Evolutionary conservation across 1,140 invertebrate genomes (phyloP), one percentile per base, ranked within the genome.

Genomic region (Hycleus cichorii): DNA sequence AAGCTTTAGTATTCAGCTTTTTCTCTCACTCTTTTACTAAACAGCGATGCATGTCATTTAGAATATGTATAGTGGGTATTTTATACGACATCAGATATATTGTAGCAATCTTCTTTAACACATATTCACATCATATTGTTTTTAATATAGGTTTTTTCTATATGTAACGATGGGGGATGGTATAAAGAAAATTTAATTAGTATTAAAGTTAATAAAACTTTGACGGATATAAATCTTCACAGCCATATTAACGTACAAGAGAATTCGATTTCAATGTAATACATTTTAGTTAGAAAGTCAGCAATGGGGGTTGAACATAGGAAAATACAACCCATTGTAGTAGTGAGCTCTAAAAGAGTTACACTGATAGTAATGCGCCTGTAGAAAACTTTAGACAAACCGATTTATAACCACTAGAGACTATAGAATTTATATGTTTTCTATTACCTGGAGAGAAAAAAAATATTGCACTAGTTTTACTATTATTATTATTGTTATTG

Each of bases 61-160:
- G 57, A 58, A 58, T 58, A 58, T 58, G 57, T 58, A 58, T 58
- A 51, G 57, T 5, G 32, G 57, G 49, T 58, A 46, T 51, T 58
- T 58, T 58, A 58, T 51, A 49, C 24, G 51, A 45, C 49, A 50
- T 51, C 47, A 51, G 47, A 58, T 47, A 58, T 58, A 58, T 58
- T 52, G 57, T 52, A 48, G 51, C 24, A 45, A 45, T 6, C 44
- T 53, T 53, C 46, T 53, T 53, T 27, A 26, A 42, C 51, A 53
- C 38, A 53, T 46, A 53, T 32, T 32, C 32, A 32, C 32, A 32
- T 32, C 32, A 5, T 1, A 32, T 32, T 32, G 32, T 32, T 32
- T 32, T 5, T 32, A 0, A 32, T 2, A 32, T 32, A 32, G 32
- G 4, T 32, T 7, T 32, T 32, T 32, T 7, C 32, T 18, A 18